Base-by-base conservation (phyloP, 2,888 invertebrate genomes). In the Ferdinandea cuprea region DNA sequence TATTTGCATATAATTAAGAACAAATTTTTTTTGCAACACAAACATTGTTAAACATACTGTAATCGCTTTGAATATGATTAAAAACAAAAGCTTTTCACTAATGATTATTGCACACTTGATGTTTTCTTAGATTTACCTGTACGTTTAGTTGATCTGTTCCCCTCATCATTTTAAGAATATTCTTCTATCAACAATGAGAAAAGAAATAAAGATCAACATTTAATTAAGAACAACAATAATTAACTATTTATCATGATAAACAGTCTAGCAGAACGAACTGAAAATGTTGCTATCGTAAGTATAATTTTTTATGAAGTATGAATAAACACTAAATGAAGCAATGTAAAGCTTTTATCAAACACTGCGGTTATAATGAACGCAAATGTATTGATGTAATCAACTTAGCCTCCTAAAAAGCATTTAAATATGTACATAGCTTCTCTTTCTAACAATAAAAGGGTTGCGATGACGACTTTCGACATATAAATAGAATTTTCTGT, bases 91-190 rank as follows among this genome's bases (percentile, higher is more conserved):
- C 21, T 54, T 35, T 35, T 9, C 11, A 65, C 2, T 13, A 17
- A 40, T 4, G 8, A 8, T 44, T 17, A 40, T 35, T 19, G 6
- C 32, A 21, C 7, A 13, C 15, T n/a, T 7, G 7, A 15, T 28
- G 28, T n/a, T 17, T 15, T 32, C 48, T 50, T 32, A 6, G 28
- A 58, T 6, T 69, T 80, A 80, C 80, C 80, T 68, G 74, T 8
- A 35, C 21, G 30, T 35, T 50, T 2, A 44, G 6, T 1, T 35
- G 30, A 15, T 69, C 76, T 65, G 58, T 35, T 52, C 35, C n/a
- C 25, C 58, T 58, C 35, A 42, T 69, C 78, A 78, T 78, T 56
- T 11, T 35, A 17, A n/a, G 19, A 2, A 63, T n/a, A n/a, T n/a
- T n/a, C n/a, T n/a, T n/a, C 19, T 30, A 44, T 50, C 19, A 48